Conservation (phyloP, 2,113 vertebrate genomes). For the Alces alces region DNA sequence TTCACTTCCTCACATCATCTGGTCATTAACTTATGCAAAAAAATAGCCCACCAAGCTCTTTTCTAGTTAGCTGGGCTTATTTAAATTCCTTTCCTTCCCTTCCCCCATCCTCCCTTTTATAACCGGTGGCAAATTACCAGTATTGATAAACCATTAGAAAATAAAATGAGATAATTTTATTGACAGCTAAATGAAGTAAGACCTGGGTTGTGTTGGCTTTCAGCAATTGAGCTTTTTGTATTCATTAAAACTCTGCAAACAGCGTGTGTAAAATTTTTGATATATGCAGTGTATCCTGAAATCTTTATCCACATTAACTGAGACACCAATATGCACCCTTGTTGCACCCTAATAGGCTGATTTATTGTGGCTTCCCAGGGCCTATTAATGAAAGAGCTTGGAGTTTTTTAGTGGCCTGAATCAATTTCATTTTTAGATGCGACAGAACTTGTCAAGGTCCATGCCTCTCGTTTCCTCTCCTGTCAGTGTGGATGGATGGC, state of each 20-base stretch:
- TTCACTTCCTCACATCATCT: not conserved
- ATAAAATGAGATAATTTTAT: constrained; percentile 78
- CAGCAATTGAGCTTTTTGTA: constrained; percentile 76
- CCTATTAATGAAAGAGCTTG: constrained; percentile 71
- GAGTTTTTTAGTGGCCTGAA: constrained; percentile 65
- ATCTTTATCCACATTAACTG: constrained; percentile 77
- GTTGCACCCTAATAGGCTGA: constrained; percentile 69
- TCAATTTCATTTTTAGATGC: constrained; percentile 69
- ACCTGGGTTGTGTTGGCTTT: constrained; percentile 71
- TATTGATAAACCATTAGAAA: constrained; percentile 85
- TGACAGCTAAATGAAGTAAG: constrained; percentile 76
- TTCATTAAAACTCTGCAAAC: constrained; percentile 78
- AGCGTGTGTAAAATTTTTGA: constrained; percentile 78
- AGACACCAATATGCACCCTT: constrained; percentile 72
- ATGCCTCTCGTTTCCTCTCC: constrained; percentile 47
- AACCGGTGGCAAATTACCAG: constrained; percentile 78
- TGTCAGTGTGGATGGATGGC: not conserved
- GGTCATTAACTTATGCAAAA: not conserved
- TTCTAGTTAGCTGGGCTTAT: constrained; percentile 68
- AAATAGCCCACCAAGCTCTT: not conserved
- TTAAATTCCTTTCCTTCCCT: constrained; percentile 64
- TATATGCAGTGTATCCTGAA: constrained; percentile 63
- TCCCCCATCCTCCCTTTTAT: constrained; percentile 64
- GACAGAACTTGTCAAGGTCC: constrained; percentile 72
- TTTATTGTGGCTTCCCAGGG: constrained; percentile 73